Evolutionary conservation across 2,888 invertebrate genomes (phyloP), one percentile per base, ranked within the genome.

Genomic region (Hypena proboscidalis): DNA sequence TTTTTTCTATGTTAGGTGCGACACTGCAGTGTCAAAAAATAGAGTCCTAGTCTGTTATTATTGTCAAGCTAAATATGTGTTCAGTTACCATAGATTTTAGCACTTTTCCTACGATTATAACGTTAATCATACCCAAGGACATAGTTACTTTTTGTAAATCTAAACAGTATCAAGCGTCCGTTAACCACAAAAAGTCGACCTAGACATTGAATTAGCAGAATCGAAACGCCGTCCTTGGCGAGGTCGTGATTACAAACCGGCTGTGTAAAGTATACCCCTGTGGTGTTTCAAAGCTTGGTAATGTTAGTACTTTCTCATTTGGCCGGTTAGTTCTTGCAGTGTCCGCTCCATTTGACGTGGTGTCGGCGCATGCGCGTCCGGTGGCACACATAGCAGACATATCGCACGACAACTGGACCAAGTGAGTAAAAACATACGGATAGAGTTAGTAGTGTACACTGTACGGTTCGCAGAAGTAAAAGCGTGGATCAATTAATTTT

Each of bases 341-440:
- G 83, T 88, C 87, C 89, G 90, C 80, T 88, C 88, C 85, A 88
- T 88, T 90, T 89, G 85, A 80, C 76, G 71, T 56, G 68, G 70
- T 70, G 70, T 77, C 62, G 61, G 47, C 67, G 76, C 74, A 71
- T 71, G 77, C 74, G 80, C 83, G 85, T 90, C 90, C 90, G 90
- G 83, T 80, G 83, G 78, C 90, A 85, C 72, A 89, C 85, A 90
- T 90, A 87, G 82, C 86, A 63, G 55, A 80, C 90, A 89, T 90
- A 90, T 88, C 78, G 89, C 90, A 90, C 90, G 56, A 59, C 80
- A 85, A 87, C 80, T 86, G 75, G 88, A 85, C 78, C 87, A 80
- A 59, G 69, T 69, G 68, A 65, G 82, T 74, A 90, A 89, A 89
- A 89, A 88, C 83, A 79, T 70, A 83, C 84, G 86, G 72, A 76